These are phyloP conservation scores for Lepetodrilus schrolli DNA, from an alignment of 2,888 invertebrate genomes.

Conservation along the genomic window DNA sequence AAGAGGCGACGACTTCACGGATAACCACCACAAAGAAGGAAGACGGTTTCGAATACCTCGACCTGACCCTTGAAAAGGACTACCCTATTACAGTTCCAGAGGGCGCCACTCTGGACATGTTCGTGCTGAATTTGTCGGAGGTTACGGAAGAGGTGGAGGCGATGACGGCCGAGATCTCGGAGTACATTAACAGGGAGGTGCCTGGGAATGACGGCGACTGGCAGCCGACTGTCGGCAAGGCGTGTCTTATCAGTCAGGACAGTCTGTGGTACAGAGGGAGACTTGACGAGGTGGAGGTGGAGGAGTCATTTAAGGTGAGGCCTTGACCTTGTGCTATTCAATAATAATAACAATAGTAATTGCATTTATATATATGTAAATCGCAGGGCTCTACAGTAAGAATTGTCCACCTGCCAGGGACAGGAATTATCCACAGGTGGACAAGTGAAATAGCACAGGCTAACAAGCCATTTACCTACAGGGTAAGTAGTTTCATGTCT, in stretches of 20 bases:
- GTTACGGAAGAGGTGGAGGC: conserved; percentile 32
- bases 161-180: conserved; percentile 34
- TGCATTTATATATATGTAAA: not conserved
- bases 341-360: not conserved
- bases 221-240: conserved; percentile 78
- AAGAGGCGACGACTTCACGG: not conserved
- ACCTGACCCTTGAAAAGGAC: not conserved
- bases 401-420: not conserved
- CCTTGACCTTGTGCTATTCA: not conserved
- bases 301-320: not conserved
- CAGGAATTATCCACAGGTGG: not conserved
- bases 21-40: not conserved
- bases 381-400: not conserved
- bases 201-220: conserved; percentile 76
- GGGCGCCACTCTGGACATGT: not conserved
- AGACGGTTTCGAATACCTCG: not conserved
- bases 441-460: no score
- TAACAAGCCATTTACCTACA: no score
- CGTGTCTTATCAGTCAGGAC: conserved; percentile 79
- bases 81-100: not conserved
- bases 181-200: conserved; percentile 38
- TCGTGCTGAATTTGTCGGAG: not conserved
- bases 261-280: not conserved
- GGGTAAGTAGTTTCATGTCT: no score
- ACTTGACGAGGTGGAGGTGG: not conserved